Conservation (phyloP, 2,888 invertebrate genomes). For the Leucophenga maculata region DNA sequence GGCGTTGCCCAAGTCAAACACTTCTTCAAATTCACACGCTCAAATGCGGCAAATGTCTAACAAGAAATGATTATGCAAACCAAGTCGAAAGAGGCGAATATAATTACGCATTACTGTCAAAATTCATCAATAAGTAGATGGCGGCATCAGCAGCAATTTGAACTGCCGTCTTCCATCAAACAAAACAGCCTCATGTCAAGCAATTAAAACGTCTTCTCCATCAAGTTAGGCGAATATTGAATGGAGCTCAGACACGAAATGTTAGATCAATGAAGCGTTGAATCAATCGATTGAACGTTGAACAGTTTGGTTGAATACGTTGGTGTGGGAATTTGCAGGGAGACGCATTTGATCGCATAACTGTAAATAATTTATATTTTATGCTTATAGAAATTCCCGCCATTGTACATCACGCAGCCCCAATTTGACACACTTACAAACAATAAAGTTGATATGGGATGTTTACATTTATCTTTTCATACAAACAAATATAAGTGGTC, state of each 20-base stretch:
- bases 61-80: constrained; percentile 19
- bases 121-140: not conserved
- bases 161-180: not conserved
- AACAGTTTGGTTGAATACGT: not conserved
- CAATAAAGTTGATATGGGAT: too few species aligned
- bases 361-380: too few species aligned
- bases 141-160: not conserved
- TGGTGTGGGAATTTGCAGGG: not conserved
- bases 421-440: too few species aligned
- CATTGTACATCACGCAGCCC: too few species aligned
- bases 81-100: not conserved
- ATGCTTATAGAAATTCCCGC: not conserved
- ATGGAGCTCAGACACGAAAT: not conserved
- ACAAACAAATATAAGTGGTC: too few species aligned
- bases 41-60: not conserved
- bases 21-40: constrained; percentile 13
- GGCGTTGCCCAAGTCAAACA: not conserved
- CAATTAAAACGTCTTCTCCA: constrained; percentile 60
- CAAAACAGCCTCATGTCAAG: constrained; percentile 31
- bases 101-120: constrained; percentile 1
- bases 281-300: constrained; percentile 27
- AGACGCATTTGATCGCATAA: too few species aligned
- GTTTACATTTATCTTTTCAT: too few species aligned
- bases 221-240: constrained; percentile 52
- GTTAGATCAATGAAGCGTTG: not conserved